Evolutionary conservation across 2,113 vertebrate species (phyloP).

Genomic region (Podarcis raffonei): DNA sequence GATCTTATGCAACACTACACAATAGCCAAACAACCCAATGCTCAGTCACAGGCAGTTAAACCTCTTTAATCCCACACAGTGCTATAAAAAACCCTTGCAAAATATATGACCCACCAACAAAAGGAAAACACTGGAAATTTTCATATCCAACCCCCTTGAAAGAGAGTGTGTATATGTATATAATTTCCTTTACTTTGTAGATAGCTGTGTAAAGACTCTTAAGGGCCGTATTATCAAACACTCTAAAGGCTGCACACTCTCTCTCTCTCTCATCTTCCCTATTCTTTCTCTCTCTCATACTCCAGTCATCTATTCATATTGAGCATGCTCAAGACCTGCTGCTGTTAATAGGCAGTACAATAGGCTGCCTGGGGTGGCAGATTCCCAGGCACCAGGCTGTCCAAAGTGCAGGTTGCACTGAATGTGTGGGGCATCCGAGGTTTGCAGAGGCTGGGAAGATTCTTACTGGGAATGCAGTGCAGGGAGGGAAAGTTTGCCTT

Average conservation of each 20-base stretch:
- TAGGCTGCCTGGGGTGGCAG: not conserved
- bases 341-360: not conserved
- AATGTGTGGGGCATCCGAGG: no score
- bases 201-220: fast-evolving
- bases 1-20: fast-evolving
- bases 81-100: not conserved
- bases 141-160: not conserved
- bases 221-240: not conserved
- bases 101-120: not conserved
- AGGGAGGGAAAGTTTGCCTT: no score
- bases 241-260: no score
- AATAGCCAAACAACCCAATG: fast-evolving
- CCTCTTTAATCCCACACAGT: not conserved
- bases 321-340: not conserved
- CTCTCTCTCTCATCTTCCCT: not conserved
- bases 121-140: not conserved
- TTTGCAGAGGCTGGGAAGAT: no score
- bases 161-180: not conserved
- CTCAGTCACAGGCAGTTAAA: not conserved
- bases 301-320: no score
- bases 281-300: fast-evolving
- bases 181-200: not conserved
- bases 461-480: no score
- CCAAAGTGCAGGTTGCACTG: not conserved
- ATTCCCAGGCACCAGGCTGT: not conserved